Evolutionary conservation across 2,888 invertebrate species (phyloP), one percentile per base, ranked within the genome.

Genomic region (Crossocerus cetratus): DNA sequence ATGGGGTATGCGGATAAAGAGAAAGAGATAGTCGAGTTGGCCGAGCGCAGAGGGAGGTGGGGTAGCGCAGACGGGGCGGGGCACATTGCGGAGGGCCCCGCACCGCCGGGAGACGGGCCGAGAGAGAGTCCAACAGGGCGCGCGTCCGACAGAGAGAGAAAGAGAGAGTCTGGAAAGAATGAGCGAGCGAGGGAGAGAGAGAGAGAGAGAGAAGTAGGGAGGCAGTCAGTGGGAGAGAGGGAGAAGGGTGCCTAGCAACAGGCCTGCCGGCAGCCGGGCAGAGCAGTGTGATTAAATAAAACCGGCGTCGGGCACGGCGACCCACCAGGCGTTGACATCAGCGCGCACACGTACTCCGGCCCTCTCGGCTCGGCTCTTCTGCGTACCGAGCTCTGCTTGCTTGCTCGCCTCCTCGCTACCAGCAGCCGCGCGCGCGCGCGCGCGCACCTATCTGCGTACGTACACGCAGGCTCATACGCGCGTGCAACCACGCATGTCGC

Each of bases 181-280:
- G 85, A 86, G 88, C 86, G 77, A 80, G 86, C 11, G 16, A 45
- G 43, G 8, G 58, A 11, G 11, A 4, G 11, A 1, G 32, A 32
- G 49, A 49, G 16, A 14, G 49, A n/a, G 49, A 14, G 49, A 49
- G 49, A 14, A n/a, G 14, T 11, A 49, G 16, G 14, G 49, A 49
- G 49, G 57, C 58, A 69, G 65, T 67, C 42, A 69, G 43, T 68
- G 72, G 68, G 73, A 32, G 69, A 79, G 81, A 77, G 83, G 84
- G 85, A 86, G 88, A 86, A 78, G 81, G 86, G 88, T 88, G 89
- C 89, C 86, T 90, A 90, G 89, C 89, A 90, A 89, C 90, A 90
- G 87, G 85, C 87, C 83, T 82, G 82, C 83, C 81, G 82, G 82
- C 82, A 80, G 81, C 84, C 80, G 78, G 82, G 84, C 84, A 84